Evolutionary conservation across 1,140 invertebrate genomes (phyloP), one percentile per base, ranked within the genome.

Genomic region (Idris sp.): DNA sequence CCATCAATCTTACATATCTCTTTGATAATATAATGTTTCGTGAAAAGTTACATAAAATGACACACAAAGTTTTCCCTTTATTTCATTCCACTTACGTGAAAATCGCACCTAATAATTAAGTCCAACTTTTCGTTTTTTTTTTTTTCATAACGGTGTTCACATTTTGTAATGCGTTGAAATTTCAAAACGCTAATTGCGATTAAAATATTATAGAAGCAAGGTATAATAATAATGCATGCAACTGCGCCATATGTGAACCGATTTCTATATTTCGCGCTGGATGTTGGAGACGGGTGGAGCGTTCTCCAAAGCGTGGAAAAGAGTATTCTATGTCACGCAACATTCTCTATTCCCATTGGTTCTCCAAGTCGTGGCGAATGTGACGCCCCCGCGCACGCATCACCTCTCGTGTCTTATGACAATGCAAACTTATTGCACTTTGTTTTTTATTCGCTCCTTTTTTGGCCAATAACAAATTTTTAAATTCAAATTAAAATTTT

Each of bases 341-440:
- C 71, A 43, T 58, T 73, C 76, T 67, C 46, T 48, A 26, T 59
- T 80, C 64, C 13, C 41, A 81, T 81, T 83, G 79, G 80, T 61
- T 74, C 69, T 26, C 43, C 33, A 36, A 51, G 26, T 61, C 41
- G 33, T 56, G 44, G 49, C 38, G 25, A 68, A 44, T 53, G 71
- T 76, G 67, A 79, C 79, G 79, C 79, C 79, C 79, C 74, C 79
- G 74, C 68, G 71, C 76, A 80, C 76, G 79, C 79, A 80, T 74
- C 59, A 38, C 13, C 59, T 65, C 59, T 65, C 75, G 64, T 74
- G 75, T 59, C 49, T 61, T 53, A 51, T 59, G 76, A 75, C 67
- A 76, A 74, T 76, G 65, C 59, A 35, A 46, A 59, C 53, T 68
- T 44, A 14, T 30, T n/a, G n/a, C 13, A 33, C 22, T 33, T 7